These are phyloP conservation scores for Triplophysa siluroides DNA, from an alignment of 2,113 vertebrate genomes.

Conservation along the genomic window DNA sequence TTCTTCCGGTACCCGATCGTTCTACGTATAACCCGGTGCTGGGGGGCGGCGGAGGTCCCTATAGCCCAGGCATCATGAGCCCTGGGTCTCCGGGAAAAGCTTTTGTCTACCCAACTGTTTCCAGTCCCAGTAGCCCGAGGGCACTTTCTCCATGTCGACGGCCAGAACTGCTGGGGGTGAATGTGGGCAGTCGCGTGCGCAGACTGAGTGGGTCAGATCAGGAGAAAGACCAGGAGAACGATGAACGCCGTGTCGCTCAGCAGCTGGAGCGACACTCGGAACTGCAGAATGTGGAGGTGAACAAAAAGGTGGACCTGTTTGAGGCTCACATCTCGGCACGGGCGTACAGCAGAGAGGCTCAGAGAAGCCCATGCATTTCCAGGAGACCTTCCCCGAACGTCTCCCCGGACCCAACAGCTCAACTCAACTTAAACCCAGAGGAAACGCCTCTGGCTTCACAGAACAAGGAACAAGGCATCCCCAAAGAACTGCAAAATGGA, in stretches of 20 bases:
- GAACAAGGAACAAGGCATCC: conserved; percentile 51
- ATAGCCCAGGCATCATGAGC: conserved; percentile 70
- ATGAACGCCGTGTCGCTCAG: conserved; percentile 73
- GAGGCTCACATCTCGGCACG: conserved; percentile 90
- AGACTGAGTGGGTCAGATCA: conserved; percentile 68
- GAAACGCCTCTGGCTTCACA: conserved; percentile 59
- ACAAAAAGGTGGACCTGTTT: conserved; percentile 88
- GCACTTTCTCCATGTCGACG: conserved; percentile 64
- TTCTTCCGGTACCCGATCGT: conserved; percentile 76
- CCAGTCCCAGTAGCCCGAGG: conserved; percentile 33
- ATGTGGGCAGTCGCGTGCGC: conserved; percentile 74
- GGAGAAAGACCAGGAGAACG: conserved; percentile 51
- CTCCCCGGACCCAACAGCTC: neutral
- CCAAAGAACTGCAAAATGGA: conserved; percentile 70
- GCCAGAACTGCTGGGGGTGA: conserved; percentile 64
- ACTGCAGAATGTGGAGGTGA: conserved; percentile 92
- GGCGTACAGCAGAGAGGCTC: conserved; percentile 75
- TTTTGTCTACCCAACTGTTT: conserved; percentile 75
- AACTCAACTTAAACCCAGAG: conserved; percentile 41
- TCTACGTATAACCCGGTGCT: conserved; percentile 72
- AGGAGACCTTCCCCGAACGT: conserved; percentile 57
- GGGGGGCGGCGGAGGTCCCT: conserved; percentile 63
- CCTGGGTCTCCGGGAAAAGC: conserved; percentile 54
- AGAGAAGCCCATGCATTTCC: conserved; percentile 77
- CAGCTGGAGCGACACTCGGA: conserved; percentile 80